Conservation (phyloP, 2,113 vertebrate species). For the Rallus limicola region DNA sequence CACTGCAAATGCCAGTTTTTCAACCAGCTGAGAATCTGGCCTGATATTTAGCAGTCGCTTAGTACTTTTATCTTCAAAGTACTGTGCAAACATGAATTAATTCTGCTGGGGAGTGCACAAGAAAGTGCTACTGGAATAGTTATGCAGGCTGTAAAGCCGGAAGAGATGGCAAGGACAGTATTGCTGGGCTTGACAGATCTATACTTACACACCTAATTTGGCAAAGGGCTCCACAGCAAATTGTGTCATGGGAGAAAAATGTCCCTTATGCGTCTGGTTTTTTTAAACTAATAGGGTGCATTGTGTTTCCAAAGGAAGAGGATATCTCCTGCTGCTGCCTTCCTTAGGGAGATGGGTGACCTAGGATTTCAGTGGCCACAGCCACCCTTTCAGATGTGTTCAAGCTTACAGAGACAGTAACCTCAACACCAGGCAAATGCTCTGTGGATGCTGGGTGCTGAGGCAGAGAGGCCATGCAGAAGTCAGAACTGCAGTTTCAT, state of each 20-base stretch:
- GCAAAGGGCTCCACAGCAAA: background rate
- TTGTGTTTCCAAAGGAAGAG: background rate
- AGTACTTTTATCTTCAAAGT: slow-evolving; percentile 63
- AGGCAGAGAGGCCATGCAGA: background rate
- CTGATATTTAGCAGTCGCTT: slow-evolving; percentile 28
- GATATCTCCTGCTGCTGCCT: background rate
- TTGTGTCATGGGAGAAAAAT: background rate
- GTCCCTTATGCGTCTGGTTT: background rate
- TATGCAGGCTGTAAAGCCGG: background rate
- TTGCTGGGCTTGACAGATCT: background rate
- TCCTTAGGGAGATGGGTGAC: background rate
- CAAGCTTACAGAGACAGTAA: background rate
- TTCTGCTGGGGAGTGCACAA: background rate
- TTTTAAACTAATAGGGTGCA: background rate
- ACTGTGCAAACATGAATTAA: slow-evolving; percentile 58
- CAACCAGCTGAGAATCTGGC: slow-evolving; percentile 36
- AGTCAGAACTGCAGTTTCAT: background rate
- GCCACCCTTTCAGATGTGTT: background rate
- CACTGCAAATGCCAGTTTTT: background rate
- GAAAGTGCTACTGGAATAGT: slow-evolving; percentile 12
- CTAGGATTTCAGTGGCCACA: background rate
- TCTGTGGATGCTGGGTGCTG: background rate
- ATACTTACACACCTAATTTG: background rate
- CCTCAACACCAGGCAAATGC: background rate
- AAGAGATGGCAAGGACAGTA: background rate